These are phyloP conservation scores for Meteorus cinctellus DNA, from an alignment of 2,888 invertebrate genomes.

Conservation along the genomic window DNA sequence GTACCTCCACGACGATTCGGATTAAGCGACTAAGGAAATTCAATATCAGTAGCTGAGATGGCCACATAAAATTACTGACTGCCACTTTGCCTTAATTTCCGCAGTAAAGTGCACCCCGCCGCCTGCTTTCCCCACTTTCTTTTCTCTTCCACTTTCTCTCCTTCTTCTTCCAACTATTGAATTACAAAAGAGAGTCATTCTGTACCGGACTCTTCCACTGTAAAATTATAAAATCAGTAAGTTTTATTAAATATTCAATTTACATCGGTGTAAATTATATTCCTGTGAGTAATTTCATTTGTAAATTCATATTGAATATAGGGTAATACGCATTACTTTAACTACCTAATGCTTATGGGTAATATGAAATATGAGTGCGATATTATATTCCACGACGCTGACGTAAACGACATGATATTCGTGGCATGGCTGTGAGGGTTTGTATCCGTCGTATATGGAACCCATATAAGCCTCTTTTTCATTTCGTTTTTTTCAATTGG, in stretches of 20 bases:
- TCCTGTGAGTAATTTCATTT: constrained; percentile 62
- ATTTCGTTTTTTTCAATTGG: constrained; percentile 31
- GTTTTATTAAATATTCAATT: constrained; percentile 48
- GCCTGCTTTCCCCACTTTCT: constrained; percentile 39
- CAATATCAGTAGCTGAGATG: constrained; percentile 73
- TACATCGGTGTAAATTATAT: constrained; percentile 33
- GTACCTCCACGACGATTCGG: constrained; percentile 64
- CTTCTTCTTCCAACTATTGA: constrained; percentile 1
- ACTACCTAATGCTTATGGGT: constrained; percentile 2
- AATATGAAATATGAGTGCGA: constrained; percentile 57
- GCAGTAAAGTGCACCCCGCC: constrained; percentile 67
- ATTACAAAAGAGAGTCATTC: constrained; percentile 2
- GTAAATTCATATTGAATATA: not conserved
- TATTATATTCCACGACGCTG: constrained; percentile 50
- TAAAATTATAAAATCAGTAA: constrained; percentile 46
- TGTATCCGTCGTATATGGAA: not conserved
- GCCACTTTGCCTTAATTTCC: constrained; percentile 73
- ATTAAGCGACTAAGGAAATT: constrained; percentile 73
- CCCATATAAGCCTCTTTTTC: constrained; percentile 33
- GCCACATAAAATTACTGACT: constrained; percentile 73
- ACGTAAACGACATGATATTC: constrained; percentile 49
- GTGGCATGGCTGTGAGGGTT: constrained; percentile 29
- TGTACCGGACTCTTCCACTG: constrained; percentile 7
- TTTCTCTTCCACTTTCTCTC: constrained; percentile 41
- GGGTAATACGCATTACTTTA: not conserved